Percentiles rank a stretch among this genome's conserved stretches.
Evolutionary conservation across 1,140 invertebrate species (phyloP).

Genomic region (Adelges cooleyi): DNA sequence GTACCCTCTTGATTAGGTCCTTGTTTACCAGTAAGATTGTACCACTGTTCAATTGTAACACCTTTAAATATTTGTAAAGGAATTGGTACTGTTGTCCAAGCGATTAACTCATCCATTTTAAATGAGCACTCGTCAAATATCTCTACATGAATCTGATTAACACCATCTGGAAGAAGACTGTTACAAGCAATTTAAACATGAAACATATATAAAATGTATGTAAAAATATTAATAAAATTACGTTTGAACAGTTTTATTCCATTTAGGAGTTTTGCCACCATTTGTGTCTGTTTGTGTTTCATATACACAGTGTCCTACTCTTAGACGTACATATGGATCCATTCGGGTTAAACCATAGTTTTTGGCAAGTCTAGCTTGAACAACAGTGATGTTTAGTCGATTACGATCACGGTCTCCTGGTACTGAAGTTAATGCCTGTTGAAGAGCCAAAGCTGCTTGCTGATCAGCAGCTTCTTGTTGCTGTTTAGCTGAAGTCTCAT

Average conservation of each 20-base stretch:
- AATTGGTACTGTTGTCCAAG: constrained; percentile 78
- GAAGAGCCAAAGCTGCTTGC: constrained; percentile 64
- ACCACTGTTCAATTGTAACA: constrained; percentile 89
- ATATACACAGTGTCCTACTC: constrained; percentile 84
- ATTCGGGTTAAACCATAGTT: constrained; percentile 94
- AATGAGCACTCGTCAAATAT: constrained; percentile 96
- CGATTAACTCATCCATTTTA: constrained; percentile 88
- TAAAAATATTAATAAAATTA: constrained; percentile 36
- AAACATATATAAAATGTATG: not conserved
- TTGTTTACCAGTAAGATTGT: constrained; percentile 77
- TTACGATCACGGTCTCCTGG: constrained; percentile 54
- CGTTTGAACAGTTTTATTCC: constrained; percentile 90
- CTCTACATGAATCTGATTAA: constrained; percentile 80
- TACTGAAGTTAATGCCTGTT: constrained; percentile 51
- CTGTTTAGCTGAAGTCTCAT: constrained; percentile 40
- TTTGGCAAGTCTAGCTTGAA: constrained; percentile 82
- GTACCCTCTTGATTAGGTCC: constrained; percentile 86
- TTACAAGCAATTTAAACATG: not conserved
- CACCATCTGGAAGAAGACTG: constrained; percentile 74
- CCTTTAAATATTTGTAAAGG: constrained; percentile 69
- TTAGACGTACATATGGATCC: constrained; percentile 89
- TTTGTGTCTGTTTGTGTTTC: constrained; percentile 89
- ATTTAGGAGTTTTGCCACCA: constrained; percentile 89
- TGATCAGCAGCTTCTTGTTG: constrained; percentile 64
- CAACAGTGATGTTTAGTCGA: constrained; percentile 66